Base-by-base conservation (phyloP, 2,888 invertebrate species). In the Melanotus villosus region DNA sequence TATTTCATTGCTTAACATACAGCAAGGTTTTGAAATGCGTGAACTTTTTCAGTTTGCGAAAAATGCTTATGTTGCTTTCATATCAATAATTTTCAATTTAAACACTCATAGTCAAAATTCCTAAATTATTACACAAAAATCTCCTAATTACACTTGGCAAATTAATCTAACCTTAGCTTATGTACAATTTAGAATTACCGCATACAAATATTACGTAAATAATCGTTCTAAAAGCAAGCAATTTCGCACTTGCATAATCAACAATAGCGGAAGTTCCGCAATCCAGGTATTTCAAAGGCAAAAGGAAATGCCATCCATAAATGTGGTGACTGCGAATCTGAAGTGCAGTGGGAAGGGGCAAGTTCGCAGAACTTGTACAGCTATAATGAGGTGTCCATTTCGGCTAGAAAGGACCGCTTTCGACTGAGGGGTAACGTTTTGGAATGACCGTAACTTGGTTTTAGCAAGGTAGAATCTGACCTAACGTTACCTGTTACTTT, bases 251-350 rank as follows among this genome's bases (percentile, higher is more conserved):
- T 63, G 16, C 62, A 36, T 41, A 63, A 63, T 45, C 16, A 47
- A 30, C 45, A 56, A 45, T 26, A 38, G 32, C 56, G 67, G 66
- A 67, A 67, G 58, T 67, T 60, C 60, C 67, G 56, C 67, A 60
- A 66, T 56, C 23, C 41, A 21, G 19, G 14, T 34, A 43, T 52
- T 52, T 32, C 19, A 41, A 58, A 65, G 65, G 34, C 38, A 52
- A 58, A n/a, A 68, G 68, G 64, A 68, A 68, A 68, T 68, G 45
- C 68, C 68, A 54, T 58, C 52, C 57, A 32, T 43, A 54, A 34
- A 56, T 56, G 43, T 56, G 56, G 47, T 34, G 32, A 19, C 50
- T 52, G 59, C 56, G 41, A 60, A 45, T 60, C 14, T 56, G 43
- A 34, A 32, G 23, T 36, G 57, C 38, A 60, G 43, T 23, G 63